Evolutionary conservation across 2,797 vertebrate species (phyloP).

Genomic region (Scomberomorus guttatus): DNA sequence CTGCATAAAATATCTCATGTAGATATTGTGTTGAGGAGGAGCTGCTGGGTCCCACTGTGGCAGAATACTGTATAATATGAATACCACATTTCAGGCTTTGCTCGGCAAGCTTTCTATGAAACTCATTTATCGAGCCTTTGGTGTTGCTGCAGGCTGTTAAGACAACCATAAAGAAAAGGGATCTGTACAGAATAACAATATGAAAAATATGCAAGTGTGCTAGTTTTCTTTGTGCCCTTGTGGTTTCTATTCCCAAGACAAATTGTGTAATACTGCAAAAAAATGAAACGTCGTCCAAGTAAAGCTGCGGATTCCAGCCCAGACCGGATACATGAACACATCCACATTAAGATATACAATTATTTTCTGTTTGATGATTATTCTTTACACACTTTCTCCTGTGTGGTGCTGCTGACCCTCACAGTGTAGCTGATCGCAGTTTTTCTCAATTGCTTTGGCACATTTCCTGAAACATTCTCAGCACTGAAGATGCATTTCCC

Average conservation of each 20-base stretch:
- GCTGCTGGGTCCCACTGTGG: neutral
- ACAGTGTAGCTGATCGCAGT: neutral
- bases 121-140: slow-evolving; percentile 12
- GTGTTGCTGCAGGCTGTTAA: slow-evolving; percentile 48
- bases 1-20: neutral
- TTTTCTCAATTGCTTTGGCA: no score
- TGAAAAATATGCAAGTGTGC: slow-evolving; percentile 34
- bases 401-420: neutral
- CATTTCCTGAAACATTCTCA: no score
- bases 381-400: neutral
- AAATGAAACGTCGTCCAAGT: slow-evolving; percentile 1
- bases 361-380: neutral
- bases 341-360: neutral
- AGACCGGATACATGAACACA: neutral
- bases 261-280: slow-evolving; percentile 8
- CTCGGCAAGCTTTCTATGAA: slow-evolving; percentile 49
- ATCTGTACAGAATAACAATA: slow-evolving; percentile 50
- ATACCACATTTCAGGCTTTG: slow-evolving; percentile 31
- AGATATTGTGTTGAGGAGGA: neutral
- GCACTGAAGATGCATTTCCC: no score
- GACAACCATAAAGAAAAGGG: slow-evolving; percentile 23
- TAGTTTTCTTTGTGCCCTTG: slow-evolving; percentile 27
- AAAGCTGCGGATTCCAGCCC: neutral
- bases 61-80: slow-evolving; percentile 9
- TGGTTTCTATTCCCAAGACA: slow-evolving; percentile 46